phyloP scores from a whole-genome alignment of 2,113 vertebrate genomes.

The Prunella himalayana region DNA sequence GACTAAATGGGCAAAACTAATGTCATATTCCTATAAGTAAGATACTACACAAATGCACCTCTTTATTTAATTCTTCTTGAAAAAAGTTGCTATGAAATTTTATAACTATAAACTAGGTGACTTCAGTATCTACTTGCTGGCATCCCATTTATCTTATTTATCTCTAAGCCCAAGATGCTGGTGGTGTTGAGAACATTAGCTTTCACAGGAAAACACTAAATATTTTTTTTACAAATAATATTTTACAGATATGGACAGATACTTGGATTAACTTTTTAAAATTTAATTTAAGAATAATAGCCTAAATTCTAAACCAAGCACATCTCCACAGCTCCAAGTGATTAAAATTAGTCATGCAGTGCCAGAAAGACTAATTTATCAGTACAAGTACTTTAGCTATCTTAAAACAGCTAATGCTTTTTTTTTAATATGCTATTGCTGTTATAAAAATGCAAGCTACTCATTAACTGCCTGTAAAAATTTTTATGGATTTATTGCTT shows the following conservation, averaged over 20 bases:
- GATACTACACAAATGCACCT: neutral
- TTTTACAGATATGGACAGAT: neutral
- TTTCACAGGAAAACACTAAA: neutral
- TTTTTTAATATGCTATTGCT: conserved; percentile 15
- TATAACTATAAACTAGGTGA: neutral
- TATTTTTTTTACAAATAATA: neutral
- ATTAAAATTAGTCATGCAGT: neutral
- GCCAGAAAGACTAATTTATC: conserved; percentile 8
- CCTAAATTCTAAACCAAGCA: neutral
- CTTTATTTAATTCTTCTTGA: neutral
- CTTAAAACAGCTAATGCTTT: neutral
- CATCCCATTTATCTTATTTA: neutral
- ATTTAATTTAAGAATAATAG: neutral
- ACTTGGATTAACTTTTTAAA: neutral
- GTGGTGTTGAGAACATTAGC: neutral
- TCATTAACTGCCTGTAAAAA: conserved; percentile 43
- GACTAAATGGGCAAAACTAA: neutral
- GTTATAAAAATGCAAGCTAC: conserved; percentile 43
- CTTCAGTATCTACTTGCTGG: neutral
- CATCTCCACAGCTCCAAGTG: neutral
- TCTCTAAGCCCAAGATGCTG: neutral
- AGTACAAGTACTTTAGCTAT: neutral
- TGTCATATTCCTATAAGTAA: neutral
- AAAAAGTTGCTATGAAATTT: neutral
- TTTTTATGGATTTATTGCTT: conserved; percentile 64